Conservation (phyloP, 2,888 invertebrate species). For the Pristionchus japonicus region DNA sequence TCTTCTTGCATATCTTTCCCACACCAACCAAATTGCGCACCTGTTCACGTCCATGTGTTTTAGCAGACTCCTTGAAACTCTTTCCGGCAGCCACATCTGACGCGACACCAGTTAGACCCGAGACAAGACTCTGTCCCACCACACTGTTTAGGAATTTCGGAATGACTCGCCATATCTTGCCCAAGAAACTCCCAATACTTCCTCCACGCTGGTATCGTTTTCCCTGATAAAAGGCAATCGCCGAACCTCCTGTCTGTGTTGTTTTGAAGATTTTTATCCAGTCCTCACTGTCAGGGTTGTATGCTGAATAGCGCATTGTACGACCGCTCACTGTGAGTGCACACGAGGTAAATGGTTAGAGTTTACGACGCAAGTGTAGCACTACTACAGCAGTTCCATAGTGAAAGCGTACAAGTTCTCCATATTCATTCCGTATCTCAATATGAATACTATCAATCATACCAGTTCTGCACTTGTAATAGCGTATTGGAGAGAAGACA, state of each 20-base stretch:
- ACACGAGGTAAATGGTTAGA: neutral
- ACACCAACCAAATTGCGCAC: too few species aligned
- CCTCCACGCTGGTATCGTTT: neutral
- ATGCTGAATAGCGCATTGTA: neutral
- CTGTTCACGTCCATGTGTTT: neutral
- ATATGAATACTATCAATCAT: neutral
- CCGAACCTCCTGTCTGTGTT: neutral
- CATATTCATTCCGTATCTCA: neutral
- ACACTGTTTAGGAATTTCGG: too few species aligned
- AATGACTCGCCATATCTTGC: too few species aligned
- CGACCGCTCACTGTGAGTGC: neutral
- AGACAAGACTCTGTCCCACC: too few species aligned
- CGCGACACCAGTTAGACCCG: too few species aligned
- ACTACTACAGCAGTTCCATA: neutral
- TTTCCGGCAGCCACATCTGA: too few species aligned
- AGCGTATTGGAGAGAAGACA: too few species aligned
- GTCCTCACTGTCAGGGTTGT: neutral
- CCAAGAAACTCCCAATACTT: neutral
- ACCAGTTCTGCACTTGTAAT: neutral
- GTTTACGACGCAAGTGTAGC: neutral
- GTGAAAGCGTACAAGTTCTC: neutral
- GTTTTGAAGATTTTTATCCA: neutral
- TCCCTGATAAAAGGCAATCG: neutral
- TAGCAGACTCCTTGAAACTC: neutral
- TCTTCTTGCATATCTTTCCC: neutral